These are phyloP conservation scores for Megalops atlanticus DNA, from an alignment of 2,113 vertebrate genomes.

Conservation along the genomic window DNA sequence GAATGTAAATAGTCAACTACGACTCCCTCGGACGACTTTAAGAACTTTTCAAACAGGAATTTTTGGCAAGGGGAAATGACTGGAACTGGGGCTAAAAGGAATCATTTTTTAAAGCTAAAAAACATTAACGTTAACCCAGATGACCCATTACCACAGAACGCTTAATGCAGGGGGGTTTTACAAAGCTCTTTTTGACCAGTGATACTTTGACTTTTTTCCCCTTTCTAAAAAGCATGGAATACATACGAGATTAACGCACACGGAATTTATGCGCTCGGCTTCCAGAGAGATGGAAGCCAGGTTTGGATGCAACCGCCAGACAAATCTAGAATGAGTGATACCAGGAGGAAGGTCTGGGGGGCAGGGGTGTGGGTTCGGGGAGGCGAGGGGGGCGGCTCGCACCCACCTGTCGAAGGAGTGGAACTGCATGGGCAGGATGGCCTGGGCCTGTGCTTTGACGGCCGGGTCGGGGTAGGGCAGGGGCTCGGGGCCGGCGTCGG, in stretches of 20 bases:
- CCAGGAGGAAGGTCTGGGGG: not conserved
- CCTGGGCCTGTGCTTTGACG: conserved; percentile 81
- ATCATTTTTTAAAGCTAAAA: conserved; percentile 47
- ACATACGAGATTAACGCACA: not conserved
- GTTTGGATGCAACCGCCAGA: not conserved
- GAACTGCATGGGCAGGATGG: conserved; percentile 91
- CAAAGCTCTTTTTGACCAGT: not conserved
- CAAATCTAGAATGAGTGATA: too few relatives aligned
- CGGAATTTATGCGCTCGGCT: too few relatives aligned
- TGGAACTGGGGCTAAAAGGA: conserved; percentile 41
- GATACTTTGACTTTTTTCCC: too few relatives aligned
- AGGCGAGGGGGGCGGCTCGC: not conserved
- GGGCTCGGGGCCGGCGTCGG: conserved; percentile 83
- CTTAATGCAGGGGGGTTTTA: not conserved
- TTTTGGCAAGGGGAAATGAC: conserved; percentile 38
- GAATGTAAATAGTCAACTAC: conserved; percentile 62
- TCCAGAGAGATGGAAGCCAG: not conserved
- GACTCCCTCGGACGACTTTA: too few relatives aligned
- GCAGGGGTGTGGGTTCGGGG: not conserved
- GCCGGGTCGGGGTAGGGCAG: conserved; percentile 83
- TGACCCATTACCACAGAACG: conserved; percentile 15
- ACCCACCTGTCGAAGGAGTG: conserved; percentile 97
- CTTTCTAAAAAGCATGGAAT: not conserved
- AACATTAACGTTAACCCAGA: conserved; percentile 43
- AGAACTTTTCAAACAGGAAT: conserved; percentile 10